Evolutionary conservation across 2,113 vertebrate genomes (phyloP), one percentile per base, ranked within the genome.

Genomic region (Synodontis membranacea): DNA sequence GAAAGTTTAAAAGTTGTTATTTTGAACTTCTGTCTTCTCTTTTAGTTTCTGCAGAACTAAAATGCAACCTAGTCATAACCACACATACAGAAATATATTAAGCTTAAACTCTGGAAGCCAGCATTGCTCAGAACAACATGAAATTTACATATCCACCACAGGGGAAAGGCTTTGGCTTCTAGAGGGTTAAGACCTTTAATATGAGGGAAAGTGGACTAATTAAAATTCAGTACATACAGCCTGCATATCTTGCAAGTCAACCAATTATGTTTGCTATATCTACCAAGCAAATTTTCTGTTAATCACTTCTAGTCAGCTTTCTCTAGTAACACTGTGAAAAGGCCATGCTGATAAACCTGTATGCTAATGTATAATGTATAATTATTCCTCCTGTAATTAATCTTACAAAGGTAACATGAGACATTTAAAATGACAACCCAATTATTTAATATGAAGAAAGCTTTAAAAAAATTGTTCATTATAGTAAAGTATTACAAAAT

Each of bases 401-500:
- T 19, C 39, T 60, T 21, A 28, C 42, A 75, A 75, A 75, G 44
- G 12, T 15, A 62, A 44, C 15, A 82, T 21, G 48, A 34, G 5
- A 50, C n/a, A 46, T 66, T 75, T n/a, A 46, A 46, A 75, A 48
- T 46, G 42, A 28, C 25, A 66, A 37, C 31, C 50, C 31, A 79
- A 5, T 66, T n/a, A 66, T 48, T 82, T 7, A n/a, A 15, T n/a
- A 62, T 82, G 25, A 82, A 62, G 37, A 44, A 58, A 81, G 60
- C 21, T 42, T n/a, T n/a, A n/a, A n/a, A n/a, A n/a, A n/a, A n/a
- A n/a, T n/a, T n/a, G n/a, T n/a, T n/a, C n/a, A n/a, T n/a, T n/a
- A n/a, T n/a, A n/a, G n/a, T n/a, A n/a, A n/a, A n/a, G n/a, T 82
- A 62, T 64, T 82, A 46, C 12, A 64, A 48, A 48, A 66, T 82